Conservation (phyloP, 1,140 invertebrate genomes). For the Zophobas morio region DNA sequence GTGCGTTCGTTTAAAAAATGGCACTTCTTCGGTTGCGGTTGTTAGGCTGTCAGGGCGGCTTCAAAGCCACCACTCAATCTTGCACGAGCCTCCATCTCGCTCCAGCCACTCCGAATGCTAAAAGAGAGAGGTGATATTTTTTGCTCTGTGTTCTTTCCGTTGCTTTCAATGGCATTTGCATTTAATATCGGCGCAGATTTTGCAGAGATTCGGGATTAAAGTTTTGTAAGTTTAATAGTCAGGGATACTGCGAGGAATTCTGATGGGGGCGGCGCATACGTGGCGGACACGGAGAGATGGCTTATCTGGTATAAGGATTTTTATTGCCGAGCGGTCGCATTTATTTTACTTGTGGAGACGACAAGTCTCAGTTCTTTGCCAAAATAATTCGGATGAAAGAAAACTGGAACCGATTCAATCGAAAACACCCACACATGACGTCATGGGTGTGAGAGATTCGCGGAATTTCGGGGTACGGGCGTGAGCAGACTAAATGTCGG, state of each 20-base stretch:
- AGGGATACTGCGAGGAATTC: neutral
- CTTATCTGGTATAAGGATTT: no score
- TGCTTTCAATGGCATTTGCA: constrained; percentile 37
- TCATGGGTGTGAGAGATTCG: no score
- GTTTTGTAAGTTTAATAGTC: constrained; percentile 28
- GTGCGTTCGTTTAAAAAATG: constrained; percentile 16
- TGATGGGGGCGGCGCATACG: neutral
- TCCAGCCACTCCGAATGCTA: constrained; percentile 31
- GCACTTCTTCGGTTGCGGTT: neutral
- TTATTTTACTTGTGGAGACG: no score
- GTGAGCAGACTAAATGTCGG: no score
- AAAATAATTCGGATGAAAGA: no score
- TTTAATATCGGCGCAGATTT: constrained; percentile 34
- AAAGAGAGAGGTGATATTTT: constrained; percentile 30
- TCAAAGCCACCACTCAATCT: constrained; percentile 10
- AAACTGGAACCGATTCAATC: no score
- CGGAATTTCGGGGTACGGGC: no score
- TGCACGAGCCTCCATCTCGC: constrained; percentile 10
- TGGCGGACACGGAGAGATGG: no score
- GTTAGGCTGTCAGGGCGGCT: neutral
- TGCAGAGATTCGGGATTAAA: neutral
- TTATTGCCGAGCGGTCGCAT: no score
- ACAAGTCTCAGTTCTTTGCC: no score
- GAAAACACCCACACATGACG: no score
- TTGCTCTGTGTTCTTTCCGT: constrained; percentile 39